A percentile compares a stretch with the other conserved stretches of the same genome.
phyloP scores from a whole-genome alignment of 2,797 vertebrate species.

The Sarcoramphus papa region DNA sequence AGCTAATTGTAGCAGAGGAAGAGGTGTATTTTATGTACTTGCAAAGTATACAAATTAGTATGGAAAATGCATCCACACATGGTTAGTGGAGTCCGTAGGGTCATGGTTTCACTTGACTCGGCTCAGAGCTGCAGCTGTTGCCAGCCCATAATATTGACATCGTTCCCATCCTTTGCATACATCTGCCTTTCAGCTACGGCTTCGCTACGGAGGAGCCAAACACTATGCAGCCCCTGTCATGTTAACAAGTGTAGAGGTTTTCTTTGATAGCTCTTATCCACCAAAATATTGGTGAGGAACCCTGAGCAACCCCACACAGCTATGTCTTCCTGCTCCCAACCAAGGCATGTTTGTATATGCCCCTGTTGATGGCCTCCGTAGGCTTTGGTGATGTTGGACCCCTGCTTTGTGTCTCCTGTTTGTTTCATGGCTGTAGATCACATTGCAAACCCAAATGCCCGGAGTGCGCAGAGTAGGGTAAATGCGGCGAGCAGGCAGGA shows the following conservation, averaged over 20 bases:
- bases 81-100: neutral
- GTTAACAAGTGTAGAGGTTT: fast-evolving
- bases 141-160: neutral
- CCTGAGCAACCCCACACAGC: neutral
- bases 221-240: neutral
- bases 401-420: fast-evolving
- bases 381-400: neutral
- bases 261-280: neutral
- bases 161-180: neutral
- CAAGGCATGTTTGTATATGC: fast-evolving
- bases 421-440: neutral
- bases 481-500: neutral
- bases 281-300: neutral
- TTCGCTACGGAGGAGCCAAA: neutral
- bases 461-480: fast-evolving
- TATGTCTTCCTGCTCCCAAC: neutral
- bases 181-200: neutral
- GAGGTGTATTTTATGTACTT: neutral
- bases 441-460: neutral
- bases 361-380: neutral
- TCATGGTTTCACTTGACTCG: fast-evolving
- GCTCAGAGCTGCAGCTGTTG: neutral
- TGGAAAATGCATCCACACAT: neutral
- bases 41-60: neutral
- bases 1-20: neutral